phyloP scores from a whole-genome alignment of 2,113 vertebrate species.

The Drymodes brunneopygia region DNA sequence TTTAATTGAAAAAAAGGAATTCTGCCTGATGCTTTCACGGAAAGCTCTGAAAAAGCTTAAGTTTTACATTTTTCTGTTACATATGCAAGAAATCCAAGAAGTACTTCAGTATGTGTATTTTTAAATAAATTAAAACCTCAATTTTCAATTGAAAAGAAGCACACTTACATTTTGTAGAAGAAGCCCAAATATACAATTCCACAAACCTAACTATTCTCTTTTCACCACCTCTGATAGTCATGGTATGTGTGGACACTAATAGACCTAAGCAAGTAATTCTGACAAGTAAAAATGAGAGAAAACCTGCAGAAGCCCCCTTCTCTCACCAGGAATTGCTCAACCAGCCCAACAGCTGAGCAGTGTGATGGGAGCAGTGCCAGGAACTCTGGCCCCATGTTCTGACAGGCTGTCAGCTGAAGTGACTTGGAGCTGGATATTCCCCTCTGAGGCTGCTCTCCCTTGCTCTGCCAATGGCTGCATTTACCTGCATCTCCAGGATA shows the following conservation, averaged over 20 bases:
- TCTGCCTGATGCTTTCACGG: not conserved
- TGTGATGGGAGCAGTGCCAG: not conserved
- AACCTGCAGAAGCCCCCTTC: not conserved
- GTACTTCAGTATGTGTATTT: not conserved
- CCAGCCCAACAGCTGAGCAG: not conserved
- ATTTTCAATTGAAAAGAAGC: not conserved
- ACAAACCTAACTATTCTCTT: not conserved
- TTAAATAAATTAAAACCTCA: not conserved
- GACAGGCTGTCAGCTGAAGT: not conserved
- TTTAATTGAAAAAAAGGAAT: not conserved
- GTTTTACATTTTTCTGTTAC: not conserved
- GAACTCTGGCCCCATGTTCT: not conserved
- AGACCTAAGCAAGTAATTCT: not conserved
- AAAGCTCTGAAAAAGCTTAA: not conserved
- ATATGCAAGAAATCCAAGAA: not conserved
- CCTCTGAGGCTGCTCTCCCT: not conserved
- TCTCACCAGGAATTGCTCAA: not conserved
- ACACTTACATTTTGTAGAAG: not conserved
- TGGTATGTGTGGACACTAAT: not conserved
- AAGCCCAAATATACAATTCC: not conserved
- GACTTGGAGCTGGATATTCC: not conserved
- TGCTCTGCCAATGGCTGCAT: not conserved
- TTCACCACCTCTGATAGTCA: not conserved
- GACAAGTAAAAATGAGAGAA: not conserved
- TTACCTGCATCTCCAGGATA: not conserved